Evolutionary conservation across 2,797 vertebrate genomes (phyloP).

Genomic region (Caiman crocodilus): DNA sequence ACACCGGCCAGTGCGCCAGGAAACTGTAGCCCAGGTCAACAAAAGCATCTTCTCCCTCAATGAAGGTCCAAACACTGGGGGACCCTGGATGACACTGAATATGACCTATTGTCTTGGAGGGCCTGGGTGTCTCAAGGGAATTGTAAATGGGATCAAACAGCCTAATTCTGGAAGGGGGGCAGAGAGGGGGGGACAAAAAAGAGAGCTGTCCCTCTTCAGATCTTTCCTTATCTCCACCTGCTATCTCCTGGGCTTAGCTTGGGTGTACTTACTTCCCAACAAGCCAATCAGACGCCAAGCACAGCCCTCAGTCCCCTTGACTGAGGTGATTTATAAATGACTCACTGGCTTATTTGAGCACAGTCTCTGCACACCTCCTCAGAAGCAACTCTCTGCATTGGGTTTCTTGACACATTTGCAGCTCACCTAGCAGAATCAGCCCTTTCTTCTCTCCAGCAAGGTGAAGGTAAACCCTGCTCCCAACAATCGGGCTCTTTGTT

Average conservation of each 20-base stretch:
- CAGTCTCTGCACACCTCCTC: constrained; percentile 76
- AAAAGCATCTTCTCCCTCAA: constrained; percentile 60
- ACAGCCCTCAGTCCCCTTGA: constrained; percentile 80
- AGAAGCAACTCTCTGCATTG: constrained; percentile 74
- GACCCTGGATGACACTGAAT: constrained; percentile 71
- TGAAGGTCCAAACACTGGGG: constrained; percentile 8
- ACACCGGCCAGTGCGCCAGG: constrained; percentile 29
- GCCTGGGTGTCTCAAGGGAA: constrained; percentile 71
- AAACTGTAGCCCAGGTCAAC: constrained; percentile 40
- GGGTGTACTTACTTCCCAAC: constrained; percentile 77
- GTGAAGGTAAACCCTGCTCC: constrained; percentile 78
- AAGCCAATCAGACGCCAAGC: constrained; percentile 84
- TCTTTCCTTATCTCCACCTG: constrained; percentile 81
- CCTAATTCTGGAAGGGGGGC: constrained; percentile 43
- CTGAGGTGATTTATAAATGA: constrained; percentile 87
- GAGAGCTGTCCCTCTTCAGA: constrained; percentile 81
- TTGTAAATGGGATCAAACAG: constrained; percentile 82
- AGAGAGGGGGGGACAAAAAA: constrained; percentile 78
- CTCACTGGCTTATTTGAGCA: constrained; percentile 79
- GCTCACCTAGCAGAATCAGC: constrained; percentile 65
- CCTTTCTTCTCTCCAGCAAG: constrained; percentile 48
- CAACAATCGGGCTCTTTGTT: constrained; percentile 79
- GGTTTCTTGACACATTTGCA: constrained; percentile 75
- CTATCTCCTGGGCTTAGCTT: constrained; percentile 83
- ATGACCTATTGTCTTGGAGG: constrained; percentile 80